phyloP scores from a whole-genome alignment of 2,888 invertebrate species.

The Trichopoda pennipes region DNA sequence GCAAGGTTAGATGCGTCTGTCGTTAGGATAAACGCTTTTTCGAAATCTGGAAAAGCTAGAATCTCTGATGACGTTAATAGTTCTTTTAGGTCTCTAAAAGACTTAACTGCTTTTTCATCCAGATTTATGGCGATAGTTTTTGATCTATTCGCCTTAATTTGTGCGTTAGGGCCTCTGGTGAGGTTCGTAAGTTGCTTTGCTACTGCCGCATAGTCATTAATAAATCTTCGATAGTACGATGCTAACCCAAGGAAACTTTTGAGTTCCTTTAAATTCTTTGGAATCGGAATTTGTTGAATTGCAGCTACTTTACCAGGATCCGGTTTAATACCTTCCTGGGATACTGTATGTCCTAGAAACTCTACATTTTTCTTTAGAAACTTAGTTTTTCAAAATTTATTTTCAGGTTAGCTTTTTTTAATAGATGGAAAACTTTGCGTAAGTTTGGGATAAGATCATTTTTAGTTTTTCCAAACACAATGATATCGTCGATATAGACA shows the following conservation, averaged over 20 bases:
- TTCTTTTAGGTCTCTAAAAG: constrained; percentile 46
- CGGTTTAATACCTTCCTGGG: neutral
- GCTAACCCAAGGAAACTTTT: constrained; percentile 32
- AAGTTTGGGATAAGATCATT: neutral
- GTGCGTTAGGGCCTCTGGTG: constrained; percentile 8
- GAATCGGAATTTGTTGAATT: neutral
- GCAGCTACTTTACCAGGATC: neutral
- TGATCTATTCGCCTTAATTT: neutral
- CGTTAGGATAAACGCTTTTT: constrained; percentile 60
- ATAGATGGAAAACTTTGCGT: constrained; percentile 23
- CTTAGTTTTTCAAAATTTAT: too few relatives aligned
- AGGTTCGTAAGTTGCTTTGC: constrained; percentile 32
- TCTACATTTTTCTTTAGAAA: too few relatives aligned
- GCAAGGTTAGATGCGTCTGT: constrained; percentile 67
- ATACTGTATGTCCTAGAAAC: constrained; percentile 41
- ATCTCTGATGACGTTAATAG: constrained; percentile 57
- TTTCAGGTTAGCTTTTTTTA: constrained; percentile 41
- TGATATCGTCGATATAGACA: too few relatives aligned
- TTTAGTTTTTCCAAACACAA: constrained; percentile 8
- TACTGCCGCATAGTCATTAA: constrained; percentile 35
- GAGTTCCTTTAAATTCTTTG: constrained; percentile 36
- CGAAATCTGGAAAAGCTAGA: constrained; percentile 63
- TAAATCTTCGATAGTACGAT: constrained; percentile 42
- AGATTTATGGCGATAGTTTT: neutral
- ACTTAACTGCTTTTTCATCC: neutral